phyloP scores from a whole-genome alignment of 2,113 vertebrate species.

The Myxocyprinus asiaticus region DNA sequence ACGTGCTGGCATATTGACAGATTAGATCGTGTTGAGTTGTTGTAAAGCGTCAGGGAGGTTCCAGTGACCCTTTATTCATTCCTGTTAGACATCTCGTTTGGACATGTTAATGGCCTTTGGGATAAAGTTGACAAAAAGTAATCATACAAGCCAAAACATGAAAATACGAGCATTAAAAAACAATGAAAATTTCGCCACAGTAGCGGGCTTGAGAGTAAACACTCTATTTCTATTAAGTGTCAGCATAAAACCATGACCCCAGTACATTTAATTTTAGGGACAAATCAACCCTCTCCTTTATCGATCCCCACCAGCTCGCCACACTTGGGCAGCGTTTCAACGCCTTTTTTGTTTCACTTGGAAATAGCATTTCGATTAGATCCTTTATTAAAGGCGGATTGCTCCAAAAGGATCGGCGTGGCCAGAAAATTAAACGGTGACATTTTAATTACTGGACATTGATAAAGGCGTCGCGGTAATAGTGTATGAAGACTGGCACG shows the following conservation, averaged over 20 bases:
- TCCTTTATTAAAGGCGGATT: constrained; percentile 81
- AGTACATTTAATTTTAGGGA: constrained; percentile 81
- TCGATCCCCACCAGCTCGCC: constrained; percentile 70
- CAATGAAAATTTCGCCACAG: background rate
- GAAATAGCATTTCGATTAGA: constrained; percentile 78
- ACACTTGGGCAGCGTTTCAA: constrained; percentile 65
- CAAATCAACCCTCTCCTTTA: constrained; percentile 74
- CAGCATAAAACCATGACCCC: constrained; percentile 81
- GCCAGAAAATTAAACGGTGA: constrained; percentile 81
- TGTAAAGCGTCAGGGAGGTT: constrained; percentile 47
- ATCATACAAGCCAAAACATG: constrained; percentile 2
- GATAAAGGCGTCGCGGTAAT: constrained; percentile 70
- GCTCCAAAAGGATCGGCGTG: constrained; percentile 70
- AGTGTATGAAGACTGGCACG: constrained; percentile 58
- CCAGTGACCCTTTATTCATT: constrained; percentile 48
- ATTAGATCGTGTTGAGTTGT: constrained; percentile 13
- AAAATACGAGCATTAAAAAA: constrained; percentile 27
- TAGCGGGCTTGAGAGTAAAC: constrained; percentile 73
- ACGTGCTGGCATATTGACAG: constrained; percentile 25
- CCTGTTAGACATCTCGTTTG: constrained; percentile 34
- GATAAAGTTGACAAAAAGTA: background rate
- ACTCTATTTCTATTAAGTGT: constrained; percentile 71
- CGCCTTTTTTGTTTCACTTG: constrained; percentile 66
- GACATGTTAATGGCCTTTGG: constrained; percentile 29
- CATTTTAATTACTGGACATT: constrained; percentile 85